Conservation (phyloP, 1,140 invertebrate genomes). For the Aphaenogaster floridana region DNA sequence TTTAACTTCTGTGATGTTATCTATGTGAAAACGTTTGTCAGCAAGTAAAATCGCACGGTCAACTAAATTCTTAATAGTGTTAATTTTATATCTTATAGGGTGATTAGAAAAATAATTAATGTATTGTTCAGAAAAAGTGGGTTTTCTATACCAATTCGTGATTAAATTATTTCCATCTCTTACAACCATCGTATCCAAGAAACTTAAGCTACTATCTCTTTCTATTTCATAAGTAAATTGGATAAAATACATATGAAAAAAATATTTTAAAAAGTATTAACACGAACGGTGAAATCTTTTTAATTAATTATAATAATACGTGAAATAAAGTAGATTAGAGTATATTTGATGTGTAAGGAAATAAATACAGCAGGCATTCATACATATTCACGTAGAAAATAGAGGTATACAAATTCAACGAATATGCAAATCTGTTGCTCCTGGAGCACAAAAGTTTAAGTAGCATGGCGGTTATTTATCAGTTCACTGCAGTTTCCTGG, state of each 20-base stretch:
- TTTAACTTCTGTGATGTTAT: too few relatives aligned
- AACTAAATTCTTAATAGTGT: too few relatives aligned
- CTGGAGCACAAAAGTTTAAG: conserved; percentile 50
- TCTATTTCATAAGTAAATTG: too few relatives aligned
- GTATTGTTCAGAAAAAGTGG: too few relatives aligned
- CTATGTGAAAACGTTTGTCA: too few relatives aligned
- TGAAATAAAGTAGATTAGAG: conserved; percentile 5
- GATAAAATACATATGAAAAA: background rate
- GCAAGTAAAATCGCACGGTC: too few relatives aligned
- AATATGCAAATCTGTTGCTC: conserved; percentile 49
- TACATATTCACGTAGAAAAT: conserved; percentile 37
- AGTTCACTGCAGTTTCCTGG: conserved; percentile 38
- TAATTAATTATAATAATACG: background rate
- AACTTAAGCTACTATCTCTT: too few relatives aligned
- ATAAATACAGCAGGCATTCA: conserved; percentile 14
- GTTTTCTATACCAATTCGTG: too few relatives aligned
- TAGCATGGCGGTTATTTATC: conserved; percentile 50
- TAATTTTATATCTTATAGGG: too few relatives aligned
- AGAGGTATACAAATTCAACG: conserved; percentile 47
- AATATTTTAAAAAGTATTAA: background rate
- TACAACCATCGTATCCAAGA: too few relatives aligned
- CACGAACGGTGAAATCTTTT: background rate
- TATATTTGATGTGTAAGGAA: conserved; percentile 15
- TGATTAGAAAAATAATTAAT: too few relatives aligned
- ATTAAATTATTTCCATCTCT: too few relatives aligned